Base-by-base conservation (phyloP, 1,140 invertebrate genomes). In the Diabrotica undecimpunctata region DNA sequence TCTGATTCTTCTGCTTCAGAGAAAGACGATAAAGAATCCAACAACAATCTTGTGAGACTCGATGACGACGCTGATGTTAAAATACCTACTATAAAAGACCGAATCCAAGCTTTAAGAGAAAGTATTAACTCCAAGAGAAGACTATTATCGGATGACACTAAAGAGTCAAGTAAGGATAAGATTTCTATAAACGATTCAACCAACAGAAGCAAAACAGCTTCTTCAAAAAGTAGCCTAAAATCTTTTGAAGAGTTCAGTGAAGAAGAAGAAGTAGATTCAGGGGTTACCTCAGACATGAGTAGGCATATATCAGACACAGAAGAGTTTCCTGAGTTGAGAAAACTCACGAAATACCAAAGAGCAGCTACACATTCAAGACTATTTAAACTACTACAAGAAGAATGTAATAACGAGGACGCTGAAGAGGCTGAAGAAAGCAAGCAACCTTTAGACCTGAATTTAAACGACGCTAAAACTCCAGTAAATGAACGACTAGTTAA, bases 341-440 rank as follows among this genome's bases (percentile, higher is more conserved):
- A 85, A 68, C 78, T 84, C 62, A 83, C 80, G 6, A 81, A 81
- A 60, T 90, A 88, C 71, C 84, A 89, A 74, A 78, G 88, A 58
- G 88, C 88, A 3, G 84, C 88, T 52, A 90, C 88, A 6, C 88
- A 90, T 78, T 90, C 88, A 11, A 81, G 89, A 62, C 77, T 90
- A 10, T 90, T 88, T 66, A 86, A 85, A 72, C 74, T 90, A 2
- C 72, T 90, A 14, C 84, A 88, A 56, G 87, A 88, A 68, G 80
- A 79, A 61, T 75, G 78, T 6, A 79, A 82, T n/a, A 70, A 76
- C 51, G 70, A 79, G 12, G 76, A 80, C 6, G 67, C 70, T 14
- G 68, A 76, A 56, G 73, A 75, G 72, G 11, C 79, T 62, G 59
- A 69, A 75, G 10, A 76, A 71, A 4, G 62, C 71, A 12, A 70